Evolutionary conservation across 2,113 vertebrate genomes (phyloP).

Genomic region (Picathartes gymnocephalus): DNA sequence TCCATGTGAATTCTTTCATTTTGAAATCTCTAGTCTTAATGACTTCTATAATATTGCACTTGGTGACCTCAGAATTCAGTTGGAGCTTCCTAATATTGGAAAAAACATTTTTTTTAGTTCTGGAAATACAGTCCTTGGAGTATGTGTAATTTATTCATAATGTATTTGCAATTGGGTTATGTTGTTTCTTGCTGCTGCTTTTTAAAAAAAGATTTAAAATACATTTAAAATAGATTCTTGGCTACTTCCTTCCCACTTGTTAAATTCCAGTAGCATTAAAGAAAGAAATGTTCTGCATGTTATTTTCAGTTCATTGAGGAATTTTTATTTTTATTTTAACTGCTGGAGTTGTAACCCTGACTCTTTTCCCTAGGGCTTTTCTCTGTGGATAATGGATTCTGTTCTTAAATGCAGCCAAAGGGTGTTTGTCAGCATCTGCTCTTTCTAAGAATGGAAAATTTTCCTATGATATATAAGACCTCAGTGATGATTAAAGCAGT

Average conservation of each 20-base stretch:
- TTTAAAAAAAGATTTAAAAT: not conserved
- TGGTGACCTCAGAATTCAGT: not conserved
- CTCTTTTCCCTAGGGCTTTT: not conserved
- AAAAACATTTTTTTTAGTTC: not conserved
- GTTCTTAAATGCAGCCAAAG: not conserved
- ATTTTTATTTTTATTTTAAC: not conserved
- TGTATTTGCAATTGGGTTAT: not conserved
- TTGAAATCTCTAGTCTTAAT: not conserved
- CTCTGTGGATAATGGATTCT: not conserved
- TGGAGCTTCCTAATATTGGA: not conserved
- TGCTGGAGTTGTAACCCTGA: not conserved
- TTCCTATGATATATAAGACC: not conserved
- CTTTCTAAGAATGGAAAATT: slow-evolving; percentile 57
- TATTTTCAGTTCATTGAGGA: not conserved
- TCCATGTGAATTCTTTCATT: not conserved
- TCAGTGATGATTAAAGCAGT: slow-evolving; percentile 2
- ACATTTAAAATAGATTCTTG: not conserved
- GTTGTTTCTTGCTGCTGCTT: not conserved
- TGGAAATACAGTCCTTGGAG: not conserved
- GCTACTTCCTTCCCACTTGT: not conserved
- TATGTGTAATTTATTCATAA: not conserved
- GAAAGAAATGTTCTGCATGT: not conserved
- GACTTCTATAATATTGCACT: not conserved
- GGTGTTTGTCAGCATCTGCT: not conserved
- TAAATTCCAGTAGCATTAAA: not conserved